Base-by-base conservation (phyloP, 2,888 invertebrate species). In the Salpingus planirostris region DNA sequence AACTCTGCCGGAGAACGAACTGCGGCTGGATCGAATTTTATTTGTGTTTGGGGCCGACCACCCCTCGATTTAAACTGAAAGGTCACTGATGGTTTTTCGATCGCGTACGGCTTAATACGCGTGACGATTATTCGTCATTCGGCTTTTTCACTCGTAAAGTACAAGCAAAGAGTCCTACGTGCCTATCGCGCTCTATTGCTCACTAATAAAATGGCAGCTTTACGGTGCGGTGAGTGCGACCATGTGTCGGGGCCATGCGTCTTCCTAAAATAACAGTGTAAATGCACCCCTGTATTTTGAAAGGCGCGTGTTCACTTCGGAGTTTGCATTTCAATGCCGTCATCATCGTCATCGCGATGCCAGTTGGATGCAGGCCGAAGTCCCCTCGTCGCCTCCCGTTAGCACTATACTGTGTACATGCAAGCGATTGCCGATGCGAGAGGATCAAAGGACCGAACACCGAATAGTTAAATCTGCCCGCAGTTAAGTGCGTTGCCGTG, bases 211-310 rank as follows among this genome's bases (percentile, higher is more conserved):
- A 43, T 40, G 40, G 30, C 40, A 35, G 37, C 15, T 44, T 36
- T 39, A 39, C 40, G 27, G 31, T 30, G 37, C 31, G 34, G 31
- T 33, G 42, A 40, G 39, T 33, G 39, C 28, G 29, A 32, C 41
- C 47, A 47, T 47, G 46, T 46, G 47, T 44, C 30, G 32, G 23
- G n/a, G 35, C 38, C 39, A 33, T 46, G 42, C 40, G 41, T 44
- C 44, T 45, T 49, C 49, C 41, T 46, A 50, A 52, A 52, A 52
- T 52, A 52, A 52, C 51, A 51, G 46, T 42, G 45, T 43, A 49
- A 48, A 46, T 38, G 44, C 37, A 38, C 45, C 41, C 43, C 30
- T 28, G 38, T 37, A 39, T 42, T 41, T 32, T 38, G 40, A 32
- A 31, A 40, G 15, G 43, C 36, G 40, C 42, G 39, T 39, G 48